Conservation (phyloP, 2,797 vertebrate genomes). For the Coregonus sp. region DNA sequence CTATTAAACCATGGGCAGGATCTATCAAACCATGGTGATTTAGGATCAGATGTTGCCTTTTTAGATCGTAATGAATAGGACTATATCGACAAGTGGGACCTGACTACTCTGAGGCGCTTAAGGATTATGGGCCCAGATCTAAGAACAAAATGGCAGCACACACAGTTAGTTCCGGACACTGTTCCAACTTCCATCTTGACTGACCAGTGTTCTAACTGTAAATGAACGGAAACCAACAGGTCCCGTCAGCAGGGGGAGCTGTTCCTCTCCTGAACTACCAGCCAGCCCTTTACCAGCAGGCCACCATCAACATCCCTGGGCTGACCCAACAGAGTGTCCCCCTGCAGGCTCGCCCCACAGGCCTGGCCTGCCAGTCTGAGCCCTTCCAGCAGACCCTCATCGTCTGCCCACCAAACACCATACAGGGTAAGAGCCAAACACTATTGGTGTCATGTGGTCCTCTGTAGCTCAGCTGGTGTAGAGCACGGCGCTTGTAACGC, state of each 20-base stretch:
- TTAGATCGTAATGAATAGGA: too few species aligned
- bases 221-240: constrained; percentile 77
- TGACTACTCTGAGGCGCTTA: too few species aligned
- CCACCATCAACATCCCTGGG: constrained; percentile 95
- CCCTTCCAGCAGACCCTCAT: constrained; percentile 99
- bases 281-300: constrained; percentile 94
- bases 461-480: too few species aligned
- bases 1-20: too few species aligned
- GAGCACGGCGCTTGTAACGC: too few species aligned
- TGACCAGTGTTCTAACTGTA: not conserved
- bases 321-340: constrained; percentile 93
- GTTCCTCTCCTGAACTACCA: constrained; percentile 96
- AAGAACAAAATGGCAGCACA: too few species aligned
- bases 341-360: constrained; percentile 87
- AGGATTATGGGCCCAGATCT: too few species aligned
- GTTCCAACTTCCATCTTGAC: constrained; percentile 64
- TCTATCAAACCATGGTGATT: too few species aligned
- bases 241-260: constrained; percentile 90
- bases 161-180: constrained; percentile 14
- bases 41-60: too few species aligned
- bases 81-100: too few species aligned
- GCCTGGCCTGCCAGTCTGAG: constrained; percentile 91
- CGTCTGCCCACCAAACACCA: constrained; percentile 91
- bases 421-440: constrained; percentile 82
- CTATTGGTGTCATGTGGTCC: too few species aligned